Conservation (phyloP, 2,888 invertebrate genomes). For the Electrophaes corylata region DNA sequence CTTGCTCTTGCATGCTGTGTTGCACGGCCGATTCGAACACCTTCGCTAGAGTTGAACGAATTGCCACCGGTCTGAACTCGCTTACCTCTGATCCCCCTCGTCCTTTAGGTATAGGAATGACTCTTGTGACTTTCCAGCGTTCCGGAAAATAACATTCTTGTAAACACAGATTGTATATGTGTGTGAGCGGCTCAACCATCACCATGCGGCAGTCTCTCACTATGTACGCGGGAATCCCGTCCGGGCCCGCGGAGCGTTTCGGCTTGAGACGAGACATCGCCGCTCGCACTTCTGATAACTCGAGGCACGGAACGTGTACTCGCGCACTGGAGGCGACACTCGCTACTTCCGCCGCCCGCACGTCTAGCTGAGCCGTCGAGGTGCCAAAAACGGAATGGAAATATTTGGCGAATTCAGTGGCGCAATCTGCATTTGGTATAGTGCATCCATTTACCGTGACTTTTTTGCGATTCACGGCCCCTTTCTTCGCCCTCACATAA, state of each 20-base stretch:
- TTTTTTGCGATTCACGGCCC: no score
- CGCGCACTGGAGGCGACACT: neutral
- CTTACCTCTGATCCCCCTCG: neutral
- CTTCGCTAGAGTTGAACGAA: neutral
- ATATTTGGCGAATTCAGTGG: neutral
- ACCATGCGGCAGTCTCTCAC: no score
- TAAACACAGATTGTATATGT: slow-evolving; percentile 2
- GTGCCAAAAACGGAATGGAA: slow-evolving; percentile 6
- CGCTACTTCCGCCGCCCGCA: neutral
- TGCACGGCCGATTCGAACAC: slow-evolving; percentile 20
- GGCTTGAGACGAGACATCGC: neutral
- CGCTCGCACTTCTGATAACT: neutral
- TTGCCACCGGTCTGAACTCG: neutral
- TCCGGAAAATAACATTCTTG: neutral
- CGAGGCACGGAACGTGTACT: neutral
- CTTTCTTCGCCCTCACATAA: no score
- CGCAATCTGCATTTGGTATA: neutral
- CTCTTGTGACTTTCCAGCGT: slow-evolving; percentile 17
- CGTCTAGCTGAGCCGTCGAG: neutral
- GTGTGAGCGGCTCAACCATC: neutral
- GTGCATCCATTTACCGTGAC: neutral
- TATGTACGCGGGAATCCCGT: neutral
- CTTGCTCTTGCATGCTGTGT: neutral
- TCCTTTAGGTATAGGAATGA: neutral
- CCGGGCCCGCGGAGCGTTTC: slow-evolving; percentile 1